Evolutionary conservation across 2,797 vertebrate species (phyloP).

Genomic region (Sciaenops ocellatus): DNA sequence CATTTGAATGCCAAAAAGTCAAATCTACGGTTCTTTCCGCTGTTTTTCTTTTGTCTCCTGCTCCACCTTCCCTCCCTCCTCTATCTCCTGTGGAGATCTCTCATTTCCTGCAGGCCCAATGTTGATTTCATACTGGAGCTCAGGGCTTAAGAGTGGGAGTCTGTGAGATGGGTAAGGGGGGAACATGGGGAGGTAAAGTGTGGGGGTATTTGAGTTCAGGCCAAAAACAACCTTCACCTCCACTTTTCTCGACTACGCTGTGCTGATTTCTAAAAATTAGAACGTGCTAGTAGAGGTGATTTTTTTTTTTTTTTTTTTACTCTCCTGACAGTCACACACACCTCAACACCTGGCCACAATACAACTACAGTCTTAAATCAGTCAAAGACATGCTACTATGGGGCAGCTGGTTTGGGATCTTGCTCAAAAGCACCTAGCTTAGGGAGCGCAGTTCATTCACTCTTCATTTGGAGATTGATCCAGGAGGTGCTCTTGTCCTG

Average conservation of each 20-base stretch:
- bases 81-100: conserved; percentile 84
- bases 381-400: conserved; percentile 20
- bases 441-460: neutral
- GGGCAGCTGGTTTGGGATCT: neutral
- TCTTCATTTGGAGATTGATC: neutral
- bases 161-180: conserved; percentile 62
- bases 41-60: conserved; percentile 76
- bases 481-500: neutral
- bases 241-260: conserved; percentile 54
- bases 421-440: conserved; percentile 18
- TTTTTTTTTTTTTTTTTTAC: conserved; percentile 24
- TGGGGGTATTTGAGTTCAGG: conserved; percentile 68
- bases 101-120: conserved; percentile 84
- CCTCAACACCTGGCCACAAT: conserved; percentile 40
- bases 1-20: conserved; percentile 66
- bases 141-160: conserved; percentile 75
- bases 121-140: conserved; percentile 83
- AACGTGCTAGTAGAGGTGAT: conserved; percentile 17
- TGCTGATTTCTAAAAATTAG: conserved; percentile 53
- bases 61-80: conserved; percentile 58
- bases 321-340: conserved; percentile 36
- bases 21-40: conserved; percentile 64
- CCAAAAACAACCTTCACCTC: conserved; percentile 77
- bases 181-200: conserved; percentile 52
- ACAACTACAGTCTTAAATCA: conserved; percentile 33